Evolutionary conservation across 2,888 invertebrate species (phyloP), one percentile per base, ranked within the genome.

Genomic region (Campopleginae sp.): DNA sequence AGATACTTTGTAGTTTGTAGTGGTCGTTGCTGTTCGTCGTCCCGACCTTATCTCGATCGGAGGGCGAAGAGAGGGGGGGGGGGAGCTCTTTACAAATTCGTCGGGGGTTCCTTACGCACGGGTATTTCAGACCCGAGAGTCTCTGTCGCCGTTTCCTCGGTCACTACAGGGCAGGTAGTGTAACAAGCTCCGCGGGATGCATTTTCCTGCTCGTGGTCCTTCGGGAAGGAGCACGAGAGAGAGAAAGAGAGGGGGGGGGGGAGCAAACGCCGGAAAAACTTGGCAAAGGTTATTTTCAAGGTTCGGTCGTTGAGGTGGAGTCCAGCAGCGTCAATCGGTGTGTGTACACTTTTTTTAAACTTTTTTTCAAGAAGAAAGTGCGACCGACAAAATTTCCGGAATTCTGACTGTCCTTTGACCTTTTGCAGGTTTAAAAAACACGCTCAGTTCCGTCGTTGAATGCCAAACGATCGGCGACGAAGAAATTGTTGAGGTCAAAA

Each of bases 1-100:
- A 75, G 75, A 80, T 66, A 80, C 58, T 80, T 84, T 44, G 31
- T 58, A 80, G 80, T 75, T 75, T 80, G 70, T 23, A 51, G 70
- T 54, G 46, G 54, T 70, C 46, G 38, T 70, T 54, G 65, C n/a
- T 65, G 70, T 19, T 54, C 27, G 12, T 48, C 71, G 72, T 46
- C 65, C 71, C 76, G 33, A 23, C 46, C 79, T 79, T 83, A 83
- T 83, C 83, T 74, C 70, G 70, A 72, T 84, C 76, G 76, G 38
- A 38, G 38, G 38, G 38, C 8, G 1, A 33, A 5, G 33, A 5
- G 10, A 10, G 38, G 38, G 38, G 38, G 38, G 38, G 38, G 38
- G 38, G 65, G 63, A 48, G 12, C n/a, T 46, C 76, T 54, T 72
- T 58, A 65, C 46, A 80, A 84, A 77, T 80, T 72, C 76, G 75